phyloP scores from a whole-genome alignment of 2,888 invertebrate species.

The Encarsia formosa region DNA sequence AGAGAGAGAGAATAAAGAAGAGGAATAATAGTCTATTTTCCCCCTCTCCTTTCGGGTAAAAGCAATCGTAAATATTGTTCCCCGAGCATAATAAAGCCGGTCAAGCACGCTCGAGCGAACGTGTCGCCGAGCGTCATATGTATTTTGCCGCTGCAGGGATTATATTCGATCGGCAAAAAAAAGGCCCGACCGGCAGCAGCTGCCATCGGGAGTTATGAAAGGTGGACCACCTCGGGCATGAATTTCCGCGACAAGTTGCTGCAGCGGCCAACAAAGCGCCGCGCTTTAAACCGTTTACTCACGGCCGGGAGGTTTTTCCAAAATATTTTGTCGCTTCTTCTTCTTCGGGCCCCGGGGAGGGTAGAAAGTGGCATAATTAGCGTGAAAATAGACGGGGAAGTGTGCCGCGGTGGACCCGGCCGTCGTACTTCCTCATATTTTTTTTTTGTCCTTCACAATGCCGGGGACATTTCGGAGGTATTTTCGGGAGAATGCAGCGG shows the following conservation, averaged over 20 bases:
- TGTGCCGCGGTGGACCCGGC: slow-evolving; percentile 5
- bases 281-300: slow-evolving; percentile 47
- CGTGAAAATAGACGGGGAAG: slow-evolving; percentile 4
- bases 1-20: too few relatives aligned
- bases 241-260: slow-evolving; percentile 43
- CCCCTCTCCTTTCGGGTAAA: too few relatives aligned
- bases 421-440: too few relatives aligned
- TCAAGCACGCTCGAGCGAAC: slow-evolving; percentile 18
- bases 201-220: background rate
- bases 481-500: too few relatives aligned
- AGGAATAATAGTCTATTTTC: too few relatives aligned
- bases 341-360: background rate
- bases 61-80: too few relatives aligned
- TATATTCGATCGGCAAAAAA: too few relatives aligned
- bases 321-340: slow-evolving; percentile 46
- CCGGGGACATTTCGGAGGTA: background rate
- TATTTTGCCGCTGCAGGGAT: too few relatives aligned
- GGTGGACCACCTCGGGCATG: slow-evolving; percentile 34
- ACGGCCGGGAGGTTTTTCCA: slow-evolving; percentile 46
- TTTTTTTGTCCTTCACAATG: background rate
- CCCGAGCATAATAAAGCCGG: too few relatives aligned
- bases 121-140: slow-evolving; percentile 20
- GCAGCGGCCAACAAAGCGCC: slow-evolving; percentile 27
- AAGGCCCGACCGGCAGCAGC: too few relatives aligned
- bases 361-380: slow-evolving; percentile 12